Percentiles rank a stretch among this genome's conserved stretches.
Conservation (phyloP, 1,140 invertebrate genomes). For the Manduca sexta region DNA sequence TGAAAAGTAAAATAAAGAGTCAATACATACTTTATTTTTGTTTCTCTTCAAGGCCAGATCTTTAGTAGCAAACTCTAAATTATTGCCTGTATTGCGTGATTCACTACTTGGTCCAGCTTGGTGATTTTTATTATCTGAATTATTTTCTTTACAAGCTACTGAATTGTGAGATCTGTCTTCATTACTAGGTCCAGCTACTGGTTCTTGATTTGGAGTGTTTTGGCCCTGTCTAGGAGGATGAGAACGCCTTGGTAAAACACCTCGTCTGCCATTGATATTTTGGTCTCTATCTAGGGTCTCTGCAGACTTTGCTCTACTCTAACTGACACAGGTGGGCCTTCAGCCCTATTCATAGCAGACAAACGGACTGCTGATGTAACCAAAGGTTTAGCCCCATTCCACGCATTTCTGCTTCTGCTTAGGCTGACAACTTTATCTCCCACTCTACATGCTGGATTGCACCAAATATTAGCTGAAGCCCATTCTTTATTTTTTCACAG, state of each 20-base stretch:
- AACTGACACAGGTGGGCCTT: conserved; percentile 51
- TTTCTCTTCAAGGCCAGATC: conserved; percentile 48
- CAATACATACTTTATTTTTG: conserved; percentile 47
- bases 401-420: conserved; percentile 73
- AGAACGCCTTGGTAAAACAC: conserved; percentile 70
- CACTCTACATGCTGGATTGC: conserved; percentile 90
- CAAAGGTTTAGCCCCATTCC: conserved; percentile 61
- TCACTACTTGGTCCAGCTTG: conserved; percentile 36
- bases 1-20: conserved; percentile 4
- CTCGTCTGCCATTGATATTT: conserved; percentile 82
- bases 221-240: conserved; percentile 23
- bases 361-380: conserved; percentile 64
- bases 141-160: conserved; percentile 30
- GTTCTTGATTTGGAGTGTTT: conserved; percentile 31
- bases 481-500: conserved; percentile 83
- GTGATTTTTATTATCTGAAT: conserved; percentile 24
- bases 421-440: conserved; percentile 79
- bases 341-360: conserved; percentile 51
- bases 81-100: conserved; percentile 26
- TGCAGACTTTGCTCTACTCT: conserved; percentile 63
- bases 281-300: conserved; percentile 77
- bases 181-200: conserved; percentile 57
- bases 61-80: conserved; percentile 41
- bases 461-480: conserved; percentile 91
- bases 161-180: conserved; percentile 28